Evolutionary conservation across 1,140 invertebrate species (phyloP).

Genomic region (Metopolophium dirhodum): DNA sequence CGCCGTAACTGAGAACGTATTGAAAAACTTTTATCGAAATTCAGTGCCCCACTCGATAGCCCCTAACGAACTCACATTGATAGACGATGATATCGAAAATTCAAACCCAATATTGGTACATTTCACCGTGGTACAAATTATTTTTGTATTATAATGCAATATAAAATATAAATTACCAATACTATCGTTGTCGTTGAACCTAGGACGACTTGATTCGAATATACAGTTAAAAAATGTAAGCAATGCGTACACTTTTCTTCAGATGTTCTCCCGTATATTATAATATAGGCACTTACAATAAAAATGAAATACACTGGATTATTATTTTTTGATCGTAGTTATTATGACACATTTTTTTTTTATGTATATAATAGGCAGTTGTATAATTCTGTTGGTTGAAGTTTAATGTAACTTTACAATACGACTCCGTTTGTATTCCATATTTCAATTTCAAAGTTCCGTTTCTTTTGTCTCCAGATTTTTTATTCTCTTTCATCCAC

Average conservation of each 20-base stretch:
- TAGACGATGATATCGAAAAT: too few relatives aligned
- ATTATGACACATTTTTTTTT: neutral
- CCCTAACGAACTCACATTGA: too few relatives aligned
- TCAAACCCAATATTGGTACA: too few relatives aligned
- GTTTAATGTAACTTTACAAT: neutral
- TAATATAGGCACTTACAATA: neutral
- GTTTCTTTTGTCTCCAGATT: neutral
- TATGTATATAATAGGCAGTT: neutral
- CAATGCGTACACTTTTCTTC: neutral
- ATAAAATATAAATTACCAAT: too few relatives aligned
- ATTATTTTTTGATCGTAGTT: neutral
- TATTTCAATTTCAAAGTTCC: neutral
- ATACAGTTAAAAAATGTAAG: too few relatives aligned
- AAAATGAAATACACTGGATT: neutral
- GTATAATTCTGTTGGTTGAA: neutral
- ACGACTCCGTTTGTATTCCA: neutral
- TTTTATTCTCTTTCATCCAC: neutral
- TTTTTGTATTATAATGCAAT: too few relatives aligned
- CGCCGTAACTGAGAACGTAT: too few relatives aligned
- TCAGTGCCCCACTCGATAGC: too few relatives aligned
- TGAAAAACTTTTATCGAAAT: too few relatives aligned
- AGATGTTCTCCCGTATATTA: neutral
- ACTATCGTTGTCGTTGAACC: too few relatives aligned
- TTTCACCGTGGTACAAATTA: too few relatives aligned
- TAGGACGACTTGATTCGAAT: too few relatives aligned